Percentiles rank a stretch among this genome's conserved stretches.
phyloP scores from a whole-genome alignment of 2,888 invertebrate genomes.

The Brachyopa scutellaris region DNA sequence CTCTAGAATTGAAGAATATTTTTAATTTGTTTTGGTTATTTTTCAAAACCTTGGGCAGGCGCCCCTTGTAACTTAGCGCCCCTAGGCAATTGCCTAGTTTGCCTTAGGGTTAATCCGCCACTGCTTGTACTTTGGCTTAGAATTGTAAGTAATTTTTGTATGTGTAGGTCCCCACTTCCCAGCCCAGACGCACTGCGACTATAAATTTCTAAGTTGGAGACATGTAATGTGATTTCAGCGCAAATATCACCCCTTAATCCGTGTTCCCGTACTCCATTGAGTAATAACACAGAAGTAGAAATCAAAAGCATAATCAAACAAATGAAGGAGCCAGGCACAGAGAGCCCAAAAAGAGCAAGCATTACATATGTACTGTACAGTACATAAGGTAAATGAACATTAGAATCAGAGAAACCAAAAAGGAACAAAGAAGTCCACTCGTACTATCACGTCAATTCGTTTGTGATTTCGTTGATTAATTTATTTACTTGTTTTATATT shows the following conservation, averaged over 20 bases:
- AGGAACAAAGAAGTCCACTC: slow-evolving; percentile 57
- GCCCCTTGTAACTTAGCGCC: no score
- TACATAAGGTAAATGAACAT: slow-evolving; percentile 55
- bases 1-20: no score
- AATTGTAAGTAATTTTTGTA: no score
- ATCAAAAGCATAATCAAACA: slow-evolving; percentile 23
- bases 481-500: slow-evolving; percentile 33
- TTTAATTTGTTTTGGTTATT: no score
- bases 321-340: neutral
- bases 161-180: no score
- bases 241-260: slow-evolving; percentile 3
- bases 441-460: slow-evolving; percentile 32
- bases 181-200: no score
- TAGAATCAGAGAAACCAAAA: slow-evolving; percentile 57
- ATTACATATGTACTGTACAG: no score
- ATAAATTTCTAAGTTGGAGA: no score
- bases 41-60: no score
- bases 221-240: slow-evolving; percentile 44
- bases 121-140: no score
- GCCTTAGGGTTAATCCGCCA: no score
- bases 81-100: no score
- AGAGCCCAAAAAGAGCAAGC: slow-evolving; percentile 11
- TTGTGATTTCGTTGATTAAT: slow-evolving; percentile 35
- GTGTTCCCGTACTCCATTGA: slow-evolving; percentile 10
- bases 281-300: slow-evolving; percentile 10